Conservation (phyloP, 2,888 invertebrate species). For the Cremastinae sp. region DNA sequence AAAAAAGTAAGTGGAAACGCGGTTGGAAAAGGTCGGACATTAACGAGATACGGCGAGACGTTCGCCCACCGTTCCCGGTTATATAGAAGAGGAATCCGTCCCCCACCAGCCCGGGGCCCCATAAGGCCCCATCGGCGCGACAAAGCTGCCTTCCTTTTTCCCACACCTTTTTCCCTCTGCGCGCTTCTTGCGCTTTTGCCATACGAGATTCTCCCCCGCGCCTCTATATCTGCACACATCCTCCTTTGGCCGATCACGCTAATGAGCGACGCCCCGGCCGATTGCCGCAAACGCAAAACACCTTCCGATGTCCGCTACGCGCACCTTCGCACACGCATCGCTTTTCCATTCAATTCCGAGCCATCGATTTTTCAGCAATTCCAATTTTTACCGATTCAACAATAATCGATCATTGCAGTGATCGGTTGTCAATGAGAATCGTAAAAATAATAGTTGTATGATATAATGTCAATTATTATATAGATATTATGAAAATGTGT, state of each 20-base stretch:
- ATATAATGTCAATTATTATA: no score
- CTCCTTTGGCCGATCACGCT: no score
- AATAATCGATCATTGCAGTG: no score
- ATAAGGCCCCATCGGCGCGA: conserved; percentile 64
- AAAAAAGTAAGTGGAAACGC: background rate
- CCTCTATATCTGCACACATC: no score
- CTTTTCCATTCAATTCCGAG: no score
- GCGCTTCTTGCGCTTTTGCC: conserved; percentile 16
- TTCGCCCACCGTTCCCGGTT: conserved; percentile 74
- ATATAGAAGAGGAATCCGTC: conserved; percentile 77
- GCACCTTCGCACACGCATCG: no score
- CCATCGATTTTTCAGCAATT: no score
- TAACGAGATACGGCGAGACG: conserved; percentile 78
- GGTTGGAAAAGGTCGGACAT: conserved; percentile 67
- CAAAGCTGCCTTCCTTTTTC: conserved; percentile 41
- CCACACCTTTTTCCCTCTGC: conserved; percentile 36
- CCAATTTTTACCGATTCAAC: no score
- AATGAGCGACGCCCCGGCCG: no score
- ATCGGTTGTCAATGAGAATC: no score
- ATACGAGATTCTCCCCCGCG: background rate
- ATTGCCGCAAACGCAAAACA: background rate
- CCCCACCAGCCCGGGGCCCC: conserved; percentile 67
- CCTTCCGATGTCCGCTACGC: no score
- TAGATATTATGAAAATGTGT: conserved; percentile 56
- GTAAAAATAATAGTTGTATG: no score